Base-by-base conservation (phyloP, 2,888 invertebrate genomes). In the Parasteatoda lunata region DNA sequence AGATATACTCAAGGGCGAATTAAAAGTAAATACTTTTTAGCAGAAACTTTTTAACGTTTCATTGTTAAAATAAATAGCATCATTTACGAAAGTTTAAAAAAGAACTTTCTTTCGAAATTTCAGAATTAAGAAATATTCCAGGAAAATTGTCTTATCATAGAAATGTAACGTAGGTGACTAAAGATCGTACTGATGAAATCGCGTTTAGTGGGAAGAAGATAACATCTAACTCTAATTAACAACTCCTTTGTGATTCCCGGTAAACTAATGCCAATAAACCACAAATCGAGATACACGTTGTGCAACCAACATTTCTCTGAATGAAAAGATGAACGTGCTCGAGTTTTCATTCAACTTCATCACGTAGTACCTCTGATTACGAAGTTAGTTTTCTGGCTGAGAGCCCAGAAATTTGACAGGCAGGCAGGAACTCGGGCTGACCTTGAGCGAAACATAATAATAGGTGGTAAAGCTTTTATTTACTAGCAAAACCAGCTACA, bases 391-490 rank as follows among this genome's bases (percentile, higher is more conserved):
- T 70, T 70, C 48, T 49, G 49, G 70, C 49, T n/a, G 47, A 47
- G 6, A 49, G 70, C 48, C 48, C n/a, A 70, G 70, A 59, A 59
- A 59, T 59, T n/a, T n/a, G 64, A 13, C 13, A 59, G 64, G 4
- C 11, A 11, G 64, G 30, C 45, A 68, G 68, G 30, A 59, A 59
- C 68, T 30, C 6, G 30, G 8, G 13, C 5, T 70, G 70, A 70
- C 70, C 70, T 70, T 70, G 70, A 15, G 49, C 48, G 47, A 48
- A 45, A 30, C 30, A 47, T 9, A 68, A 45, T 70, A n/a, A 70
- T 70, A 47, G n/a, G 48, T 48, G 70, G 70, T 70, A 49, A 13
- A 5, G 49, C 6, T 70, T 70, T 70, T 59, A 59, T 59, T 59
- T 59, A 59, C 59, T 4, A n/a, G n/a, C 9, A 59, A 59, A 13